Conservation (phyloP, 2,113 vertebrate species). For the Lutjanus erythropterus region DNA sequence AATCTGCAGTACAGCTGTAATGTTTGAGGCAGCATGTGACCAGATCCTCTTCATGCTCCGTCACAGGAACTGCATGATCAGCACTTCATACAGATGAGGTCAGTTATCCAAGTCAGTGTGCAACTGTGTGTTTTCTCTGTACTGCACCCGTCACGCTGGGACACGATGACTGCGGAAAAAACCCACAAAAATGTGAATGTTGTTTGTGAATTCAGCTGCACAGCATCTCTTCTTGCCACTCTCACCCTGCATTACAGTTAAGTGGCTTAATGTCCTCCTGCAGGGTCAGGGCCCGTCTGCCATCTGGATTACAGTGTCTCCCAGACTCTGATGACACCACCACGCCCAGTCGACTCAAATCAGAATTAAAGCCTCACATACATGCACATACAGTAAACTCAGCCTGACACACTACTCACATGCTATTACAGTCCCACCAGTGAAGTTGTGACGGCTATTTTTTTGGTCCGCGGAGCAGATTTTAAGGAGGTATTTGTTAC, state of each 20-base stretch:
- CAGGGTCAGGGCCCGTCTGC: constrained; percentile 67
- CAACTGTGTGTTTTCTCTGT: not conserved
- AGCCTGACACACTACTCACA: not conserved
- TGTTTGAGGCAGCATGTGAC: constrained; percentile 40
- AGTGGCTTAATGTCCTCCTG: constrained; percentile 74
- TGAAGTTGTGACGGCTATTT: not conserved
- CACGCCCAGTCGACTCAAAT: constrained; percentile 35
- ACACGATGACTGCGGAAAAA: constrained; percentile 22
- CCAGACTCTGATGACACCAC: constrained; percentile 42
- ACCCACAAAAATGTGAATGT: constrained; percentile 4
- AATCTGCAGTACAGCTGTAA: constrained; percentile 13
- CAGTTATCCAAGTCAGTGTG: constrained; percentile 8
- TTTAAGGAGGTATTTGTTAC: not conserved
- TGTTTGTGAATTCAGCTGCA: constrained; percentile 26
- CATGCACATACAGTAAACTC: constrained; percentile 6
- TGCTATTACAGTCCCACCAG: not conserved
- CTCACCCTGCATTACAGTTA: constrained; percentile 62
- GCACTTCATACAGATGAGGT: constrained; percentile 50
- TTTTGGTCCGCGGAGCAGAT: not conserved
- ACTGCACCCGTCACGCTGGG: constrained; percentile 4
- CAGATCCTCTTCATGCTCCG: constrained; percentile 29
- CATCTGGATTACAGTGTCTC: constrained; percentile 66
- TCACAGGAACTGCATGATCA: constrained; percentile 49
- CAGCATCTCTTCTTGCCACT: constrained; percentile 49
- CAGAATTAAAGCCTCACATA: constrained; percentile 1